Conservation (phyloP, 2,888 invertebrate genomes). For the Macrophya alboannulata region DNA sequence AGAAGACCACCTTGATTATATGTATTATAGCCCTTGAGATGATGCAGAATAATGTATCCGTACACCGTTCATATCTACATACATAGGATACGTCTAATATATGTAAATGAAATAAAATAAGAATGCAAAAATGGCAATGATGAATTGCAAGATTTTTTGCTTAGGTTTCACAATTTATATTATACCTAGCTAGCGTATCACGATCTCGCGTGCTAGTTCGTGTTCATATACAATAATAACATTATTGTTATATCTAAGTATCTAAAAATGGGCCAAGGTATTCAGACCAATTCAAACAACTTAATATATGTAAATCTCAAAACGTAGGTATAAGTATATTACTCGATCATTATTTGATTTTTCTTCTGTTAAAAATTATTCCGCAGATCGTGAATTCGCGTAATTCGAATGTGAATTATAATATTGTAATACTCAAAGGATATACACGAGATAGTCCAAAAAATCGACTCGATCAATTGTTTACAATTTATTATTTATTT, state of each 20-base stretch:
- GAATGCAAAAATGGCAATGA: constrained; percentile 48
- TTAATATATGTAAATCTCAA: background rate
- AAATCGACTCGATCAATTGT: background rate
- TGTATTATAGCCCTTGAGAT: constrained; percentile 44
- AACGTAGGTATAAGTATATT: background rate
- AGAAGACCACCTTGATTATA: constrained; percentile 37
- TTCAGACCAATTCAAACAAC: constrained; percentile 32
- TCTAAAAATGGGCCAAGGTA: constrained; percentile 44
- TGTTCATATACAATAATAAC: constrained; percentile 10
- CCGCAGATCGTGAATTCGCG: background rate
- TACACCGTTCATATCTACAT: background rate
- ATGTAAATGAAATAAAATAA: constrained; percentile 44
- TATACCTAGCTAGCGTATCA: background rate
- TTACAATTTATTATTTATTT: background rate
- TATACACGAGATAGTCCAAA: background rate
- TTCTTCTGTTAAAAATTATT: no score
- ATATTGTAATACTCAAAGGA: background rate
- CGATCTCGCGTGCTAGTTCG: constrained; percentile 1
- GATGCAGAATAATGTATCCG: constrained; percentile 26
- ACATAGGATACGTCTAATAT: constrained; percentile 23
- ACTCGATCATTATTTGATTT: no score
- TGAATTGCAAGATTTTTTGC: constrained; percentile 47
- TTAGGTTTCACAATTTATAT: constrained; percentile 37
- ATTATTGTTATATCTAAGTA: background rate
- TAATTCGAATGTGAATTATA: background rate